Base-by-base conservation (phyloP, 2,888 invertebrate species). In the Drymonia ruficornis region DNA sequence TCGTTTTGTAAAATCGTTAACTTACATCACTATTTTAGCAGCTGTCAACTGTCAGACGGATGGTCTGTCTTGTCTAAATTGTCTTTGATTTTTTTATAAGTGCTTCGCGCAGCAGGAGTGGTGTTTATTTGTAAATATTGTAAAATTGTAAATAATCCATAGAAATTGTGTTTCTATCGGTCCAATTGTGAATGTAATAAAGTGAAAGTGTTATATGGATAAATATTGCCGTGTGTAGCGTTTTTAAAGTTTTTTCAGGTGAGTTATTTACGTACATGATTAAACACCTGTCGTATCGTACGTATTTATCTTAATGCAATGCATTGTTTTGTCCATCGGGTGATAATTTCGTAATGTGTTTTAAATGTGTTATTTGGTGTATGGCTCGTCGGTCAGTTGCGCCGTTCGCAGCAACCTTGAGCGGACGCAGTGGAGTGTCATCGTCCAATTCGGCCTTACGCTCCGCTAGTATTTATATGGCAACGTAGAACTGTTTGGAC, bases 51-150 rank as follows among this genome's bases (percentile, higher is more conserved):
- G 15, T 6, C 16, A 12, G n/a, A 34, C 43, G 49, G 46, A 49
- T n/a, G n/a, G 53, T 53, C 55, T n/a, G 31, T 48, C 55, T n/a
- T 56, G 59, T 66, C 63, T 75, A 52, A 68, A 65, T 78, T 74
- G 77, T 84, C 80, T 83, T 75, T 83, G 76, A 75, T 71, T 78
- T 76, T 73, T 81, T 63, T 76, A 77, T 58, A 72, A 81, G 80
- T 84, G 74, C 70, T 79, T 72, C 74, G 81, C 75, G 76, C 72
- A 70, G 80, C 80, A 74, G 83, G 84, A 83, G 85, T 84, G 81
- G 72, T 82, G 74, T 84, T 76, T 87, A 86, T 88, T 88, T 87
- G 88, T 90, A 89, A 89, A 91, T 90, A 90, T 81, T 87, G 82
- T 68, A 74, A 72, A 80, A 72, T 76, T 81, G 81, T 84, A 83